Conservation (phyloP, 1,140 invertebrate species). For the Calosoma granatense region DNA sequence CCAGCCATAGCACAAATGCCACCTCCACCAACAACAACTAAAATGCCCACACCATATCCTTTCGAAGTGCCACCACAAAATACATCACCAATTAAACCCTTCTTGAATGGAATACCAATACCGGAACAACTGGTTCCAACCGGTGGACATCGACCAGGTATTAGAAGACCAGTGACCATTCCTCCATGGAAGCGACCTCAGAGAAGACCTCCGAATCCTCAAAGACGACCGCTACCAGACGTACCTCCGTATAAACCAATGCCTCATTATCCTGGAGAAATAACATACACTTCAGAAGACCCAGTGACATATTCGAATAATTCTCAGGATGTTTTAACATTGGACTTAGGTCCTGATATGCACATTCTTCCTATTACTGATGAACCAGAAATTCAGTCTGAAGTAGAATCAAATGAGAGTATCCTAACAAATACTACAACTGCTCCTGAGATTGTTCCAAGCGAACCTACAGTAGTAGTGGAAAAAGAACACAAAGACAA, state of each 20-base stretch:
- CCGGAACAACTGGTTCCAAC: conserved; percentile 63
- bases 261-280: conserved; percentile 24
- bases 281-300: background rate
- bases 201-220: conserved; percentile 32
- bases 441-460: background rate
- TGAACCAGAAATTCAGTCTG: background rate
- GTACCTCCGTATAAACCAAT: conserved; percentile 44
- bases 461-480: conserved; percentile 13
- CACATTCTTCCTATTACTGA: conserved; percentile 7
- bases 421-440: background rate
- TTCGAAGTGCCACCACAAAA: conserved; percentile 51
- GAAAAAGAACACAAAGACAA: conserved; percentile 24
- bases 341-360: conserved; percentile 28
- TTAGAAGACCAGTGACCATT: conserved; percentile 39
- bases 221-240: conserved; percentile 34
- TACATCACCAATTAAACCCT: conserved; percentile 41
- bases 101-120: conserved; percentile 55
- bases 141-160: conserved; percentile 40
- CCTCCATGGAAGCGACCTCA: conserved; percentile 49
- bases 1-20: conserved; percentile 37
- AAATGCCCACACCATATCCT: conserved; percentile 52
- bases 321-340: conserved; percentile 28
- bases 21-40: conserved; percentile 39
- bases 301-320: background rate
- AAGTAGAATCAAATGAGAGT: conserved; percentile 2